phyloP scores from a whole-genome alignment of 2,797 vertebrate species.

The Dendrocincla tyrannina region DNA sequence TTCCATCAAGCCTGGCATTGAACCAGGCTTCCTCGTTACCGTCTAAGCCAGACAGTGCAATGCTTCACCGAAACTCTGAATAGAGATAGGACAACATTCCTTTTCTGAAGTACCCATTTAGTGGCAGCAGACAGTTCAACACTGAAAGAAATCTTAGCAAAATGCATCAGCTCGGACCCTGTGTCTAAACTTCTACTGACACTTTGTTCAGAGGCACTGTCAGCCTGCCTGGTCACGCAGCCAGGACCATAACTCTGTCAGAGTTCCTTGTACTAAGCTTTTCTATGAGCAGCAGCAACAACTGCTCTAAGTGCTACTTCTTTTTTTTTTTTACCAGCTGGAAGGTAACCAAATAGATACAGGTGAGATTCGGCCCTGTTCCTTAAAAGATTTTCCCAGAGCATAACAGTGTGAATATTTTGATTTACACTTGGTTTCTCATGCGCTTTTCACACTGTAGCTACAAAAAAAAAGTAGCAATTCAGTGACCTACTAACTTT shows the following conservation, averaged over 20 bases:
- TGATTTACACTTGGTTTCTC: background rate
- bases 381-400: background rate
- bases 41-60: background rate
- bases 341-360: background rate
- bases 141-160: background rate
- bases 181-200: background rate
- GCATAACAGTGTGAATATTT: background rate
- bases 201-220: background rate
- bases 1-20: background rate
- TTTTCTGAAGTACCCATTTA: background rate
- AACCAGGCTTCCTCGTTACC: background rate
- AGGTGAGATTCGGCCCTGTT: background rate
- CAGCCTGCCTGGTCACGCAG: background rate
- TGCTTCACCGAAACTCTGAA: background rate
- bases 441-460: background rate
- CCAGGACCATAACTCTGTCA: background rate
- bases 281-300: background rate
- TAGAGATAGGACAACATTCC: background rate
- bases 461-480: background rate
- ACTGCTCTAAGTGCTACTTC: background rate
- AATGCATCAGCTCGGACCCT: background rate
- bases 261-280: background rate
- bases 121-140: background rate
- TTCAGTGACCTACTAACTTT: conserved; percentile 2
- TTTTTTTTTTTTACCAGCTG: background rate